Conservation (phyloP, 2,888 invertebrate genomes). For the Lepidocyrtoides sp. region DNA sequence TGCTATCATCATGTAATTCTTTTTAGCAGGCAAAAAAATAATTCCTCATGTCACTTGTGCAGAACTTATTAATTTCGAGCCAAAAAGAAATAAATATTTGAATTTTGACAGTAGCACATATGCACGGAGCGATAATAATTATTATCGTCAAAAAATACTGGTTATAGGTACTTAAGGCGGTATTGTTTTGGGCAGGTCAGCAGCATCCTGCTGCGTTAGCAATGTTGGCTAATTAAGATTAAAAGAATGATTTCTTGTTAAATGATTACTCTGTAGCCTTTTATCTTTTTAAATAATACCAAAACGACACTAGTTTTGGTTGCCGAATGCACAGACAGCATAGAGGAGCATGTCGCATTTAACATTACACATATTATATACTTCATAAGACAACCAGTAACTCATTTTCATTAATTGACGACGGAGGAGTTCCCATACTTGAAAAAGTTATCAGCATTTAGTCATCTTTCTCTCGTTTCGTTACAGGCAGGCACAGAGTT, state of each 20-base stretch:
- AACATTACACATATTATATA: too few relatives aligned
- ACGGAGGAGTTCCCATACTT: conserved; percentile 69
- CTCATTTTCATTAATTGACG: conserved; percentile 31
- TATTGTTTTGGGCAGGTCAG: conserved; percentile 79
- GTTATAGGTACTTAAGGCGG: conserved; percentile 66
- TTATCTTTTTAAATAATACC: conserved; percentile 32
- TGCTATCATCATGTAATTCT: conserved; percentile 1
- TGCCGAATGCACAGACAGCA: not conserved
- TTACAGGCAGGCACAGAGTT: not conserved
- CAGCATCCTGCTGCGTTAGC: conserved; percentile 65
- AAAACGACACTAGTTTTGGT: not conserved
- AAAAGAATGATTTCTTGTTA: conserved; percentile 61
- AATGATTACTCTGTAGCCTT: conserved; percentile 32
- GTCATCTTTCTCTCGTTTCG: conserved; percentile 21
- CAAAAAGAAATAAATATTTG: conserved; percentile 43
- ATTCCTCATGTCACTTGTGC: conserved; percentile 39
- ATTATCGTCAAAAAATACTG: conserved; percentile 18
- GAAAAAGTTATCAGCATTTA: conserved; percentile 33
- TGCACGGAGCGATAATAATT: not conserved
- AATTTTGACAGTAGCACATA: conserved; percentile 41
- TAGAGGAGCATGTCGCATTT: not conserved
- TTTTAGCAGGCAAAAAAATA: not conserved
- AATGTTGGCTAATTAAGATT: conserved; percentile 75
- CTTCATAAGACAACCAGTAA: too few relatives aligned
- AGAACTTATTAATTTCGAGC: conserved; percentile 52